Evolutionary conservation across 1,140 invertebrate genomes (phyloP).

Genomic region (Samia ricini): DNA sequence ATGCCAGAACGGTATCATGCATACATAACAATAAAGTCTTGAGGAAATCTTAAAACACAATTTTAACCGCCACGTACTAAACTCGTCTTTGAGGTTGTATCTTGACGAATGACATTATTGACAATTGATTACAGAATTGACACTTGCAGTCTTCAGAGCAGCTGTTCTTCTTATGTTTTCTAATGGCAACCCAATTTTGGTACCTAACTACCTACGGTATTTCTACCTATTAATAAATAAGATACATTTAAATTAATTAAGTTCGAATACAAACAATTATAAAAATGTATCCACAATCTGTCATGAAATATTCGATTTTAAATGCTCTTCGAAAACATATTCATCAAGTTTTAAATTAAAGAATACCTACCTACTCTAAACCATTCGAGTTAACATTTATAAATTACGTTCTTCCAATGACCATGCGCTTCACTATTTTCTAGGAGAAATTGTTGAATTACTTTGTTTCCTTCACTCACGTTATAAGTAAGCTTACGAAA

Average conservation of each 20-base stretch:
- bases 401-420: not conserved
- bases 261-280: too few species aligned
- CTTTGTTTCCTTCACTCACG: slow-evolving; percentile 5
- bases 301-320: too few species aligned
- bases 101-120: not conserved
- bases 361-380: too few species aligned
- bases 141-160: too few species aligned
- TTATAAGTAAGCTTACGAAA: not conserved
- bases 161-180: too few species aligned
- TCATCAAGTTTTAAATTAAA: too few species aligned
- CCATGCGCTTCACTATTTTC: slow-evolving; percentile 1
- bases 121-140: too few species aligned
- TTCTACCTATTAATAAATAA: too few species aligned
- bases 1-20: not conserved
- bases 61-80: slow-evolving; percentile 17
- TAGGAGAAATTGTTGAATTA: not conserved
- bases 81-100: not conserved
- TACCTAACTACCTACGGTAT: too few species aligned
- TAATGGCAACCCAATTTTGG: not conserved
- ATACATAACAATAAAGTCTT: not conserved
- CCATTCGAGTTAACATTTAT: not conserved
- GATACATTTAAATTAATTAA: too few species aligned
- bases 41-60: not conserved
- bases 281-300: too few species aligned
- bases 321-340: too few species aligned